Conservation (phyloP, 2,888 invertebrate genomes). For the Cephus nigrinus region DNA sequence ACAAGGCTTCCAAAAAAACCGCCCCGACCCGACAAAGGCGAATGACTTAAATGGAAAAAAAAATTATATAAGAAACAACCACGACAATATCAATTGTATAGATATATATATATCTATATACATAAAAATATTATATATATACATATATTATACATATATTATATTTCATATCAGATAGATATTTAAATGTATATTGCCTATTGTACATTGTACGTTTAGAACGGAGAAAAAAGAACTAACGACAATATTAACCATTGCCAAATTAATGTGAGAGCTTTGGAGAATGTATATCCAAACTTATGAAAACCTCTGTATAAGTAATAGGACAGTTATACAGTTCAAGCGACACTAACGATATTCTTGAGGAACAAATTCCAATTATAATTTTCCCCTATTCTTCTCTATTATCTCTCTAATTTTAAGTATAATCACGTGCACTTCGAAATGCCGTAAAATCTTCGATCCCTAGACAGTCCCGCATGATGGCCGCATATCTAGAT, state of each 20-base stretch:
- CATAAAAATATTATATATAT: conserved; percentile 23
- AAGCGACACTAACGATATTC: not conserved
- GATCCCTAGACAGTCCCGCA: not conserved
- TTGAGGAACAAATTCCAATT: not conserved
- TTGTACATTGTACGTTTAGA: conserved; percentile 6
- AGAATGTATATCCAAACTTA: not conserved
- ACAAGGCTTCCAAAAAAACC: not conserved
- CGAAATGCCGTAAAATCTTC: not conserved
- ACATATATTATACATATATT: conserved; percentile 22
- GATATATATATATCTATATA: conserved; percentile 26
- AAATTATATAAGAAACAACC: conserved; percentile 14
- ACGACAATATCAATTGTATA: conserved; percentile 30
- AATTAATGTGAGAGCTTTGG: conserved; percentile 26
- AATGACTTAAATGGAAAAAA: conserved; percentile 19
- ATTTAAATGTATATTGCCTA: conserved; percentile 39
- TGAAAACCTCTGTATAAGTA: not conserved
- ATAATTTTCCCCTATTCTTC: not conserved
- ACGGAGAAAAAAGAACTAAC: conserved; percentile 31
- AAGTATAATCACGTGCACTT: not conserved
- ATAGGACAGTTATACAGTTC: not conserved
- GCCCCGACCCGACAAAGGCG: not conserved
- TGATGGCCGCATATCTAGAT: not conserved
- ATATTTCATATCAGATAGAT: conserved; percentile 23
- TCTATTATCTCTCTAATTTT: not conserved
- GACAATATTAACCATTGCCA: conserved; percentile 58